Percentiles rank a stretch among this genome's conserved stretches.
phyloP scores from a whole-genome alignment of 2,797 vertebrate species.

The Lithobates pipiens region DNA sequence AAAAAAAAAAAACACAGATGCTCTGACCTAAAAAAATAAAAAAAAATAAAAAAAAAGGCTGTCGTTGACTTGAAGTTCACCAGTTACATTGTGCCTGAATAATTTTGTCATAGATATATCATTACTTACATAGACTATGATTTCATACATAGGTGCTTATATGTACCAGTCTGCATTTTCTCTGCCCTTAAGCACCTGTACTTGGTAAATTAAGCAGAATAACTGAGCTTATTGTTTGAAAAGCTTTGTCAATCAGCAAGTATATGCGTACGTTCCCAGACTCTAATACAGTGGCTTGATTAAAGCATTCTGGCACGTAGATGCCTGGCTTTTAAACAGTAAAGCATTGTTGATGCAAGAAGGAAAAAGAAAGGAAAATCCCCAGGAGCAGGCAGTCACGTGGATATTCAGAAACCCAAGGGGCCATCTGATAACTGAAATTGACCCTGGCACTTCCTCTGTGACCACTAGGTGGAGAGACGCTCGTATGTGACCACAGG shows the following conservation, averaged over 20 bases:
- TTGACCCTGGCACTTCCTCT: neutral
- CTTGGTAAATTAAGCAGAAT: neutral
- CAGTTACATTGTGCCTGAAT: no score
- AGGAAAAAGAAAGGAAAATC: neutral
- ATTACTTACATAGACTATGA: no score
- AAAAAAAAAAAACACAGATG: no score
- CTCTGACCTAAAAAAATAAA: no score
- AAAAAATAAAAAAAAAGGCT: no score
- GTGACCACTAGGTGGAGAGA: conserved; percentile 41
- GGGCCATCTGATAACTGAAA: neutral
- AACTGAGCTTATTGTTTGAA: conserved; percentile 5
- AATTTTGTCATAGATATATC: no score
- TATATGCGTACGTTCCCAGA: neutral
- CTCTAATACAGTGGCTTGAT: neutral
- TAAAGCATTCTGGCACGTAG: neutral
- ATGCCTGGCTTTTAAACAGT: neutral
- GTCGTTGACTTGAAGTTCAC: no score
- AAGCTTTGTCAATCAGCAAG: neutral
- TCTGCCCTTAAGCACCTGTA: neutral
- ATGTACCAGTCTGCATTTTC: neutral
- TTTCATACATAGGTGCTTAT: no score
- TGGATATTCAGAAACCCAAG: neutral
- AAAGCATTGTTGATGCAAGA: neutral
- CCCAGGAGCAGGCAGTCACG: neutral
- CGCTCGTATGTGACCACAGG: neutral